These are phyloP conservation scores for Cryptoprocta ferox DNA, from an alignment of 2,797 vertebrate species.

Conservation along the genomic window DNA sequence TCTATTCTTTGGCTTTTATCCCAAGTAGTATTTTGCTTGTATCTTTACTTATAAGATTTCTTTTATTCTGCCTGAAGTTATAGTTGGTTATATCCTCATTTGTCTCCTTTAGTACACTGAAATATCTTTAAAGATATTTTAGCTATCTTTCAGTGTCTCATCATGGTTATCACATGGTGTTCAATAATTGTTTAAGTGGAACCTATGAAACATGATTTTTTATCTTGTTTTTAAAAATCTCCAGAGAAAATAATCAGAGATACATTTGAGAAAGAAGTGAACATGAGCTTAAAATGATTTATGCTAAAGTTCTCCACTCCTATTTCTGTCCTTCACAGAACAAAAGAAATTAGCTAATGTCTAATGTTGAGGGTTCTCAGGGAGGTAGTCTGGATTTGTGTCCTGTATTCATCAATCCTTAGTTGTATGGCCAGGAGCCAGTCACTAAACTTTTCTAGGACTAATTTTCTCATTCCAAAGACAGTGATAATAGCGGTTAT, in stretches of 20 bases:
- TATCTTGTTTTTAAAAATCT: not conserved
- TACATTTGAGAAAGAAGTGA: not conserved
- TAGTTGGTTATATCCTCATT: not conserved
- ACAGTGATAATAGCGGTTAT: not conserved
- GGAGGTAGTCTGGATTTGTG: not conserved
- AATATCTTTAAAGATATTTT: constrained; percentile 32
- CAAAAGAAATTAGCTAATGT: not conserved
- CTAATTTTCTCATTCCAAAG: not conserved
- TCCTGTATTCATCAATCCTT: not conserved
- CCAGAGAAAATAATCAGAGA: constrained; percentile 20
- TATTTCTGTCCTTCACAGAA: not conserved
- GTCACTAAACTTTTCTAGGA: not conserved
- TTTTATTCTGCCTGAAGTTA: not conserved
- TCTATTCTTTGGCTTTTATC: constrained; percentile 12
- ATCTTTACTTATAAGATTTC: not conserved
- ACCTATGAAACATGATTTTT: not conserved
- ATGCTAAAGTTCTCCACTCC: not conserved
- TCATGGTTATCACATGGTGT: not conserved
- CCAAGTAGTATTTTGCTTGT: constrained; percentile 7
- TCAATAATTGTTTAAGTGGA: not conserved
- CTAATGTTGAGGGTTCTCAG: not conserved
- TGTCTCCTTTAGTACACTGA: not conserved
- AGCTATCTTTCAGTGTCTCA: not conserved
- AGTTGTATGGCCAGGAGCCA: not conserved
- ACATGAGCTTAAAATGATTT: not conserved